A percentile compares a stretch with the other conserved stretches of the same genome.
These are phyloP conservation scores for Xestia rhomboidea DNA, from an alignment of 2,888 invertebrate species.

Conservation along the genomic window DNA sequence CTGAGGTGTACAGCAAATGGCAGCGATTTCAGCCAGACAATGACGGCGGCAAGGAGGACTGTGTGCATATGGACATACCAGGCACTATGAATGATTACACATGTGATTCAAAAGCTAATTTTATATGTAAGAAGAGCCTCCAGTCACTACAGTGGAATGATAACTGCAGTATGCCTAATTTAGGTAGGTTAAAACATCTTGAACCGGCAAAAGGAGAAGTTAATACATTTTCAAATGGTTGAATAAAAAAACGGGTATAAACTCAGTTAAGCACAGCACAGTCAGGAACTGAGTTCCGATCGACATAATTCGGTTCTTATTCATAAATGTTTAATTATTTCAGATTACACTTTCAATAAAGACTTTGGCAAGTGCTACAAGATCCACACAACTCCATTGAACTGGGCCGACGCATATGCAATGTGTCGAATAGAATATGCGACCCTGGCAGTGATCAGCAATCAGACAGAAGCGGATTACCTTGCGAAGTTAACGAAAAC, in stretches of 20 bases:
- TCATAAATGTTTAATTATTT: conserved; percentile 35
- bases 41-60: conserved; percentile 68
- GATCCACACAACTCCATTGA: conserved; percentile 76
- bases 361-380: conserved; percentile 78
- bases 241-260: no score
- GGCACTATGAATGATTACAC: conserved; percentile 74
- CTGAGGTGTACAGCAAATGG: conserved; percentile 17
- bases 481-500: conserved; percentile 20
- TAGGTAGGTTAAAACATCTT: conserved; percentile 64
- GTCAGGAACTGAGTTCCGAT: neutral
- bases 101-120: conserved; percentile 73
- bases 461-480: conserved; percentile 42
- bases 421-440: conserved; percentile 78
- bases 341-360: conserved; percentile 77
- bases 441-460: conserved; percentile 77
- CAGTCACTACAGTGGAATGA: conserved; percentile 76
- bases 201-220: no score
- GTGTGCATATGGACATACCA: conserved; percentile 66
- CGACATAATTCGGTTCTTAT: neutral
- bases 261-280: no score
- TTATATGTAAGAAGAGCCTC: conserved; percentile 80
- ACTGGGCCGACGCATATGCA: conserved; percentile 79
- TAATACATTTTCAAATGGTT: no score
- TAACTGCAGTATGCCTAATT: conserved; percentile 76
- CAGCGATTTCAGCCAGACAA: conserved; percentile 61